Conservation (phyloP, 1,140 invertebrate species). For the Marisa cornuarietis region DNA sequence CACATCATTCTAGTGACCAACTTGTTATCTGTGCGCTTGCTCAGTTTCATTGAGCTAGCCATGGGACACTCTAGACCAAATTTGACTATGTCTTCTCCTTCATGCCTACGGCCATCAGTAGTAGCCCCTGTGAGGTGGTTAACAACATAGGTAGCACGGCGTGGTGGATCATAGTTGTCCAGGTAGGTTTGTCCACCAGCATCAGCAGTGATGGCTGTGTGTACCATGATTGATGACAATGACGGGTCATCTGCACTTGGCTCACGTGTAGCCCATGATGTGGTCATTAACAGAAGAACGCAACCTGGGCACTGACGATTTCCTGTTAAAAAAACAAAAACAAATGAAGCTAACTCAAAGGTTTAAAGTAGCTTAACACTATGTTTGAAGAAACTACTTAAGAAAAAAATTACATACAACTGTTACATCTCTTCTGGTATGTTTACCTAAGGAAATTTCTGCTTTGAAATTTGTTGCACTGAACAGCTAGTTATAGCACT, state of each 20-base stretch:
- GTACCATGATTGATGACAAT: constrained; percentile 31
- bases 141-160: constrained; percentile 38
- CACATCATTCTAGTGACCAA: constrained; percentile 40
- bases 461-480: too few species aligned
- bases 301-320: constrained; percentile 33
- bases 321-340: constrained; percentile 7
- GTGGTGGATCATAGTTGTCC: constrained; percentile 36
- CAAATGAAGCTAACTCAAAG: too few species aligned
- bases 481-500: too few species aligned
- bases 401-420: too few species aligned
- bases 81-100: constrained; percentile 33
- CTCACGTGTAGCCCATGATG: constrained; percentile 29
- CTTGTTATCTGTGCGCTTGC: constrained; percentile 41
- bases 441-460: too few species aligned
- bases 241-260: constrained; percentile 9
- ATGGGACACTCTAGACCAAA: constrained; percentile 41
- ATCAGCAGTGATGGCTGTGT: constrained; percentile 38
- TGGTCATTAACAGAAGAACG: constrained; percentile 37
- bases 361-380: too few species aligned
- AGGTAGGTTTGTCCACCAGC: constrained; percentile 31
- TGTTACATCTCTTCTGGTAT: too few species aligned
- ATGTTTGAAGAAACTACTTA: too few species aligned
- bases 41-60: constrained; percentile 40
- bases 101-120: constrained; percentile 27
- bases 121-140: constrained; percentile 35